These are phyloP conservation scores for Tragelaphus imberbis DNA, from an alignment of 2,113 vertebrate species.

Conservation along the genomic window DNA sequence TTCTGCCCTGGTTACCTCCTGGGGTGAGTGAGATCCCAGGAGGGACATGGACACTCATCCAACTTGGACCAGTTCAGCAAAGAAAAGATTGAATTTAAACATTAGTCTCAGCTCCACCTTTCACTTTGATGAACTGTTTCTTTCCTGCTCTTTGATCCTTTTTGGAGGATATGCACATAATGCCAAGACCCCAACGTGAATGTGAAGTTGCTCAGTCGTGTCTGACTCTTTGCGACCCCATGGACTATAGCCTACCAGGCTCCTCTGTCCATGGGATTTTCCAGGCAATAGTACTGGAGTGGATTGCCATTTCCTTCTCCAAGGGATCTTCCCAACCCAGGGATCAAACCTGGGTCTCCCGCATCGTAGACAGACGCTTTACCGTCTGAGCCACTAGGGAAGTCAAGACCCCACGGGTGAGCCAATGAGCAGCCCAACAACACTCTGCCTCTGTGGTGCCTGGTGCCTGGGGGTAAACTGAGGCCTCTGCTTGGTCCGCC, in stretches of 20 bases:
- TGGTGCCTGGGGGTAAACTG: background rate
- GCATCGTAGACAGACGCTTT: too few relatives aligned
- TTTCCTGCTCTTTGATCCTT: background rate
- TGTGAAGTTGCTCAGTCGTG: too few relatives aligned
- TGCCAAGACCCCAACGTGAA: background rate
- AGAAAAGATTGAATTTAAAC: background rate
- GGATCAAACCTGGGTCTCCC: too few relatives aligned
- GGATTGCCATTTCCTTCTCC: too few relatives aligned
- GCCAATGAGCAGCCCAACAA: background rate
- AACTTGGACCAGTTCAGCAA: background rate
- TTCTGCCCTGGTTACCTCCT: fast-evolving
- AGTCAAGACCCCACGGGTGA: background rate
- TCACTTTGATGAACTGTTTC: background rate
- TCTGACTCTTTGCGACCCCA: too few relatives aligned
- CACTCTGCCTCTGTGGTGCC: background rate
- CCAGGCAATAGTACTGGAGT: too few relatives aligned
- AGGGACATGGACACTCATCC: background rate
- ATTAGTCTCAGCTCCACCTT: background rate
- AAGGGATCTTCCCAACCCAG: too few relatives aligned
- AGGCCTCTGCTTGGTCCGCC: background rate
- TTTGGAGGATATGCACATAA: background rate
- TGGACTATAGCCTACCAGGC: too few relatives aligned
- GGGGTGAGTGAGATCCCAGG: background rate
- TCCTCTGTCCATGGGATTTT: too few relatives aligned
- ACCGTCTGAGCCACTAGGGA: too few relatives aligned